Evolutionary conservation across 1,140 invertebrate species (phyloP).

Genomic region (Lamellibrachia luymesi): DNA sequence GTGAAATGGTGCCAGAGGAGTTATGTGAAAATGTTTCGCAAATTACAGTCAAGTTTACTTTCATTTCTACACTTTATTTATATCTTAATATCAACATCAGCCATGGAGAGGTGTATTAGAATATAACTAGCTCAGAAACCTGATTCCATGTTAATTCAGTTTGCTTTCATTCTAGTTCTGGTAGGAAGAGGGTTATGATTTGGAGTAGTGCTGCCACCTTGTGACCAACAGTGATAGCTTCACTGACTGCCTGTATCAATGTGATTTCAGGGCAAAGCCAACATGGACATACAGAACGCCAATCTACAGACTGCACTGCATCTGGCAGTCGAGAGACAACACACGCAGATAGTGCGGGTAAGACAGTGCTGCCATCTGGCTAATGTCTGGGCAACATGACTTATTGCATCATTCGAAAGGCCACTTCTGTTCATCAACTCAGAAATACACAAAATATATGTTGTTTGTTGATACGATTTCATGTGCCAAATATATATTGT

Average conservation of each 20-base stretch:
- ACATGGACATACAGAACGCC: conserved; percentile 88
- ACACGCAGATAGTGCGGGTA: conserved; percentile 86
- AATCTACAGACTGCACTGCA: conserved; percentile 95
- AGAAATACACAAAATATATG: no score
- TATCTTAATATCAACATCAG: no score
- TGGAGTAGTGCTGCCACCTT: background rate
- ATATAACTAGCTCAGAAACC: background rate
- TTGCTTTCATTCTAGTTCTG: background rate
- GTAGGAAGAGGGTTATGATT: background rate
- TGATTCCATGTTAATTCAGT: background rate
- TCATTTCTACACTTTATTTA: no score
- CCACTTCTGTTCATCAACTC: no score
- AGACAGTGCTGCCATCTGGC: conserved; percentile 14
- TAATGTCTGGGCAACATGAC: background rate
- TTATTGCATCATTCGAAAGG: no score
- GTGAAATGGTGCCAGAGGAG: background rate
- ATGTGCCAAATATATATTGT: no score
- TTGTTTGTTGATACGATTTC: no score
- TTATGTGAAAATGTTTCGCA: background rate
- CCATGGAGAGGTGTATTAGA: background rate
- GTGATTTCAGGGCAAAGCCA: conserved; percentile 75
- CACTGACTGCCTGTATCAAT: background rate
- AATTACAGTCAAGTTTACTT: no score
- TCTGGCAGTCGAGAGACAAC: conserved; percentile 91
- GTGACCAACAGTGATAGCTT: background rate